A percentile compares a stretch with the other conserved stretches of the same genome.
Evolutionary conservation across 2,797 vertebrate species (phyloP).

Genomic region (Xyrichtys novacula): DNA sequence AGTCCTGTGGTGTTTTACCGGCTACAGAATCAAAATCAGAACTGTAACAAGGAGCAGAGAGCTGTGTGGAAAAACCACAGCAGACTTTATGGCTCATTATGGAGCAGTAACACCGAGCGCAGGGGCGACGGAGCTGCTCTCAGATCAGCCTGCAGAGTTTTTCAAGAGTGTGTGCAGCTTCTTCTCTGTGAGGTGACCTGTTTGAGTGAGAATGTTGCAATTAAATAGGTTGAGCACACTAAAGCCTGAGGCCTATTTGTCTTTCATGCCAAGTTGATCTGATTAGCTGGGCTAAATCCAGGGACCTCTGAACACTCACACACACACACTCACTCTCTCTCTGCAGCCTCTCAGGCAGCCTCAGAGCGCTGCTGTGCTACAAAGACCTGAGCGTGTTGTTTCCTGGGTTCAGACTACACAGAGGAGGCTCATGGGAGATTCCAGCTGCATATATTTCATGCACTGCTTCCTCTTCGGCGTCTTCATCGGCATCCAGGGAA

Average conservation of each 20-base stretch:
- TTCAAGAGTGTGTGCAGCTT: constrained; percentile 16
- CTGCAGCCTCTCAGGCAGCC: constrained; percentile 5
- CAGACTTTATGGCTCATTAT: constrained; percentile 14
- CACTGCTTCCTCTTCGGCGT: constrained; percentile 3
- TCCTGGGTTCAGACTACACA: constrained; percentile 6
- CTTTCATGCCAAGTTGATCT: constrained; percentile 70
- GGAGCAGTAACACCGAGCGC: not conserved
- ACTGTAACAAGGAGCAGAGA: constrained; percentile 3
- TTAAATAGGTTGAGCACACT: constrained; percentile 68
- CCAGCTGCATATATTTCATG: constrained; percentile 34
- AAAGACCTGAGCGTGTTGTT: constrained; percentile 16
- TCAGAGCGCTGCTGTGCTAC: constrained; percentile 5
- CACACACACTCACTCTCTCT: not conserved
- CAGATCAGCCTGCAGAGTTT: constrained; percentile 7
- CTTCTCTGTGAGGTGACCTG: constrained; percentile 33
- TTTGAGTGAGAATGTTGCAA: constrained; percentile 44
- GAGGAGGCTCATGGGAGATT: constrained; percentile 26
- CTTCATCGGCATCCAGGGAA: not conserved
- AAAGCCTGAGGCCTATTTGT: constrained; percentile 55
- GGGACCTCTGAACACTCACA: constrained; percentile 18
- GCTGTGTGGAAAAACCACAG: not conserved
- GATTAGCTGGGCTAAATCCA: constrained; percentile 70
- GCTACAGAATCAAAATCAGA: constrained; percentile 1
- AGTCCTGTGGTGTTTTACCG: not conserved
- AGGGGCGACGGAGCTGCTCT: constrained; percentile 7